Evolutionary conservation across 2,797 vertebrate species (phyloP).

Genomic region (Rhynchotus rufescens): DNA sequence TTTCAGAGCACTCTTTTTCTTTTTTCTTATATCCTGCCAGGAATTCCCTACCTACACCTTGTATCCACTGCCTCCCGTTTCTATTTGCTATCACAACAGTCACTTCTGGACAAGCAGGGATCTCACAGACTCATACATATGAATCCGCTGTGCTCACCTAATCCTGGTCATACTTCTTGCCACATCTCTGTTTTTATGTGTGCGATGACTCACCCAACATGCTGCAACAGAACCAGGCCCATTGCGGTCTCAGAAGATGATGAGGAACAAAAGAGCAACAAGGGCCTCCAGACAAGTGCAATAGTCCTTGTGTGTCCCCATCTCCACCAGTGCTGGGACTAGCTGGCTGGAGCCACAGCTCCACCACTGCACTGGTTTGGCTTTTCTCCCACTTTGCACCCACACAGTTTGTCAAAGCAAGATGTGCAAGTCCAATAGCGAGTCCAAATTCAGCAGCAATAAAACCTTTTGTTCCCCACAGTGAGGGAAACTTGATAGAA

Average conservation of each 20-base stretch:
- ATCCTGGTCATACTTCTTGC: neutral
- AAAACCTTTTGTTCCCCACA: conserved; percentile 9
- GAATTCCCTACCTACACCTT: neutral
- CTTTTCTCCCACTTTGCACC: neutral
- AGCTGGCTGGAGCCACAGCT: neutral
- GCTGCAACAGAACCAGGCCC: neutral
- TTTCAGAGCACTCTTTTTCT: conserved; percentile 23
- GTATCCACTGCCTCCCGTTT: neutral
- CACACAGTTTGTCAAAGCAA: neutral
- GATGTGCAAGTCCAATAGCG: neutral
- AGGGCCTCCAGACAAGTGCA: neutral
- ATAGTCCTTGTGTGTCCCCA: rapidly evolving
- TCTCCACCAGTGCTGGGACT: neutral
- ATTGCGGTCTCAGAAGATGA: neutral
- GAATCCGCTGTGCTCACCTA: neutral
- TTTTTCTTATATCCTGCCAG: neutral
- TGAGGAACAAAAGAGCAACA: neutral
- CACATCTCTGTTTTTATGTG: neutral
- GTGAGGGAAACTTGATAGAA: neutral
- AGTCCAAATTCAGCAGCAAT: neutral
- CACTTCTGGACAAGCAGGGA: neutral
- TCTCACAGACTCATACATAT: rapidly evolving
- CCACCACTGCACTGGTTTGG: neutral
- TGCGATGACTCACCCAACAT: neutral
- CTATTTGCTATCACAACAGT: neutral